phyloP scores from a whole-genome alignment of 1,140 invertebrate genomes.

The Magallana ariakensis region DNA sequence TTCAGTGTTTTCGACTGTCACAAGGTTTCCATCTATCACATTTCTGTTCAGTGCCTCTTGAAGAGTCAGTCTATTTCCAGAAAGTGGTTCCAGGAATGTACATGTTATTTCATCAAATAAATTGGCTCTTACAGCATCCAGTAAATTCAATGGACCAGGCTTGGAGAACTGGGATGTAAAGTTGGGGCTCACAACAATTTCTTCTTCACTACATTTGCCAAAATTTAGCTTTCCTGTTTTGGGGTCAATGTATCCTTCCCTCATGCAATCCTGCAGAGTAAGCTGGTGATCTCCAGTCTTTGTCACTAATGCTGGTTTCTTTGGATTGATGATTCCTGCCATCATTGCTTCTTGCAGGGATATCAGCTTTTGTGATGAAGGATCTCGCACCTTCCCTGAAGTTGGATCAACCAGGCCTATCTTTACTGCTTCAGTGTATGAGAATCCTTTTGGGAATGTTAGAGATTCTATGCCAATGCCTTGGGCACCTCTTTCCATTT shows the following conservation, averaged over 20 bases:
- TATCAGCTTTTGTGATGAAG: slow-evolving; percentile 87
- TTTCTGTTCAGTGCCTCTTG: slow-evolving; percentile 89
- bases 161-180: slow-evolving; percentile 63
- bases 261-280: slow-evolving; percentile 77
- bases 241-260: slow-evolving; percentile 76
- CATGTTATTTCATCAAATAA: slow-evolving; percentile 89
- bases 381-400: slow-evolving; percentile 88
- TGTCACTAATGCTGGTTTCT: slow-evolving; percentile 83
- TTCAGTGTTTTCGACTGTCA: slow-evolving; percentile 84
- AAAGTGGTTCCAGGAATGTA: slow-evolving; percentile 88
- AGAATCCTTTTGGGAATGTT: slow-evolving; percentile 64
- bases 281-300: slow-evolving; percentile 65
- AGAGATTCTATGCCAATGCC: slow-evolving; percentile 39
- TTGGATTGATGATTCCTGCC: slow-evolving; percentile 83
- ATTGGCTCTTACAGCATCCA: slow-evolving; percentile 91
- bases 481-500: slow-evolving; percentile 46
- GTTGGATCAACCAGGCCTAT: slow-evolving; percentile 89
- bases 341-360: slow-evolving; percentile 91
- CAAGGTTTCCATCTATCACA: slow-evolving; percentile 89
- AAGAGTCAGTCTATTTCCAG: slow-evolving; percentile 87
- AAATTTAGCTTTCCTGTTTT: slow-evolving; percentile 78
- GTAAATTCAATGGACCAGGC: slow-evolving; percentile 81
- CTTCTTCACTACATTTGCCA: slow-evolving; percentile 59
- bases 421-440: slow-evolving; percentile 80
- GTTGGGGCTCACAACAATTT: slow-evolving; percentile 59